A percentile compares a stretch with the other conserved stretches of the same genome.
Evolutionary conservation across 1,140 invertebrate genomes (phyloP).

Genomic region (Ridgeia piscesae): DNA sequence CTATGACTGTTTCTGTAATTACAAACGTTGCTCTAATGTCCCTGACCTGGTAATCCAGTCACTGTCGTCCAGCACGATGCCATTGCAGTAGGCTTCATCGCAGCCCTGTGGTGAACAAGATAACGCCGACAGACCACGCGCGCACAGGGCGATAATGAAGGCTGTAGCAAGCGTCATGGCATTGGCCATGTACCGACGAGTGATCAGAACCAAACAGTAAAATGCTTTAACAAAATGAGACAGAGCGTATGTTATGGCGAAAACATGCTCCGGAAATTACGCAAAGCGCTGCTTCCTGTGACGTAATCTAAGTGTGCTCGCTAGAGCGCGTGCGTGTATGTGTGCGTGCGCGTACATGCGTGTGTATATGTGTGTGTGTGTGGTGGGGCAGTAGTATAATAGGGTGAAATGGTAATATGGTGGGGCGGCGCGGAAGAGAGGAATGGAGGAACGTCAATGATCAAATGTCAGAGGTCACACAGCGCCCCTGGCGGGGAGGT

Average conservation of each 20-base stretch:
- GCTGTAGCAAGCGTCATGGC: background rate
- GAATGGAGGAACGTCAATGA: no score
- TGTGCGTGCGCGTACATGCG: no score
- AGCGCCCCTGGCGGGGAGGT: no score
- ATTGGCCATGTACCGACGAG: background rate
- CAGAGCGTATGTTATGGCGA: background rate
- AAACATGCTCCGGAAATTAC: background rate
- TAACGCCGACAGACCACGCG: background rate
- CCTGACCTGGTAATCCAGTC: background rate
- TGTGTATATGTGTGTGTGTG: no score
- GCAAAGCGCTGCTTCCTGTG: background rate
- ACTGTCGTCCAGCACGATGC: background rate
- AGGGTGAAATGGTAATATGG: no score
- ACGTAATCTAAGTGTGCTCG: no score
- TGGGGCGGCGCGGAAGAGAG: no score
- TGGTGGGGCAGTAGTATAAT: no score
- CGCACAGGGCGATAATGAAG: background rate
- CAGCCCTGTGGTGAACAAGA: background rate
- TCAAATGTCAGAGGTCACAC: background rate
- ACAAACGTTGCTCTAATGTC: no score
- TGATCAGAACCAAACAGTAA: background rate
- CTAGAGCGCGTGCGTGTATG: no score
- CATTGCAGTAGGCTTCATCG: background rate
- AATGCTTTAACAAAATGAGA: background rate
- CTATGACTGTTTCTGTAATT: no score